Evolutionary conservation across 2,888 invertebrate genomes (phyloP).

Genomic region (Ophion costatus): DNA sequence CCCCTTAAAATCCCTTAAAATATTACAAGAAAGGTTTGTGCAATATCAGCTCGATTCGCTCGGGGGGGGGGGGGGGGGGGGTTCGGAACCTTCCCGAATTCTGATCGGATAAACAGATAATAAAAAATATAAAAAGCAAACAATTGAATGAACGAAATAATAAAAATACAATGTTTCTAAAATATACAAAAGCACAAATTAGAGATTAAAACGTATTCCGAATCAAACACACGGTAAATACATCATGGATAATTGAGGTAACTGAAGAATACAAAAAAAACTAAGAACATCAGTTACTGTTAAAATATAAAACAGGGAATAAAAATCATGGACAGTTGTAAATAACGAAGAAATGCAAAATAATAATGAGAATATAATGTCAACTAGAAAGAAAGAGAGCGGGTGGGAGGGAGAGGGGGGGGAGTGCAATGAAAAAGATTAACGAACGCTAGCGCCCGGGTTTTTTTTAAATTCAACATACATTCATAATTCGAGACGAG

Average conservation of each 20-base stretch:
- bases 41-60: too few species aligned
- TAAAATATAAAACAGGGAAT: not conserved
- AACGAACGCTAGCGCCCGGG: conserved; percentile 1
- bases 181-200: not conserved
- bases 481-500: conserved; percentile 50
- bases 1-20: too few species aligned
- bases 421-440: conserved; percentile 25
- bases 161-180: not conserved
- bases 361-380: not conserved
- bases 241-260: not conserved
- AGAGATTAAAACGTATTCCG: not conserved
- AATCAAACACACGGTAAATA: not conserved
- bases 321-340: not conserved
- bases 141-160: not conserved
- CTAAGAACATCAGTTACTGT: too few species aligned
- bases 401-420: conserved; percentile 27
- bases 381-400: conserved; percentile 15
- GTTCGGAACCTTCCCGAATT: too few species aligned
- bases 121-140: not conserved
- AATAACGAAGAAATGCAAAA: not conserved
- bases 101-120: too few species aligned
- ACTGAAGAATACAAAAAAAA: not conserved
- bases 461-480: conserved; percentile 63
- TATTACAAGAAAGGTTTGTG: too few species aligned
- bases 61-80: too few species aligned